Base-by-base conservation (phyloP, 2,888 invertebrate species). In the Leptinotarsa tumamoca region DNA sequence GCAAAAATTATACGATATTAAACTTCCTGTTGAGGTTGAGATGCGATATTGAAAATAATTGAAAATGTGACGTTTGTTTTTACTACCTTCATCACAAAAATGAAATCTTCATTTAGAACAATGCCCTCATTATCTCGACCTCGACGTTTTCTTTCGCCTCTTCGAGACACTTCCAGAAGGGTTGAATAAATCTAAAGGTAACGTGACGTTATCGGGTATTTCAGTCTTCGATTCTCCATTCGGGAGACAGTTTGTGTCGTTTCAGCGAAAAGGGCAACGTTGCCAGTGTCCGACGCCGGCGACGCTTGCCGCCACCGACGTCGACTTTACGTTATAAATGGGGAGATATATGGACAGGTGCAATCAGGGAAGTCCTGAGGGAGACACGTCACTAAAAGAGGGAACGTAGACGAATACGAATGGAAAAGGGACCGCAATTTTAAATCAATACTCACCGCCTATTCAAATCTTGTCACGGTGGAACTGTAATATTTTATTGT, bases 261-360 rank as follows among this genome's bases (percentile, higher is more conserved):
- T 84, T 86, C 86, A 86, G 86, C 87, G 83, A 87, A 87, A 86
- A 76, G 75, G 73, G 72, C 76, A 68, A 76, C 72, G 72, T 75
- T 73, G 75, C 68, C 70, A 33, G 56, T 74, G 75, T 71, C 73
- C 69, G 71, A 71, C 68, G 49, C 49, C 58, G 49, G 54, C 43
- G 63, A 63, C 43, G 63, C 63, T 63, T 63, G 63, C 67, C 67
- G 56, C 49, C 52, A 27, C 50, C 69, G 54, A 61, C 66, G 75
- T 72, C 72, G 69, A 69, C 56, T 63, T 74, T 82, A 81, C 80
- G 84, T 83, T 85, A 86, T 85, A 85, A 84, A 83, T 84, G 84
- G 84, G 83, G 85, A 85, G 85, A 86, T 86, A 85, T 87, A 87
- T 86, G 86, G 88, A 87, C 88, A 88, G 88, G 88, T 88, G 87